Base-by-base conservation (phyloP, 1,140 invertebrate genomes). In the Vanessa atalanta region DNA sequence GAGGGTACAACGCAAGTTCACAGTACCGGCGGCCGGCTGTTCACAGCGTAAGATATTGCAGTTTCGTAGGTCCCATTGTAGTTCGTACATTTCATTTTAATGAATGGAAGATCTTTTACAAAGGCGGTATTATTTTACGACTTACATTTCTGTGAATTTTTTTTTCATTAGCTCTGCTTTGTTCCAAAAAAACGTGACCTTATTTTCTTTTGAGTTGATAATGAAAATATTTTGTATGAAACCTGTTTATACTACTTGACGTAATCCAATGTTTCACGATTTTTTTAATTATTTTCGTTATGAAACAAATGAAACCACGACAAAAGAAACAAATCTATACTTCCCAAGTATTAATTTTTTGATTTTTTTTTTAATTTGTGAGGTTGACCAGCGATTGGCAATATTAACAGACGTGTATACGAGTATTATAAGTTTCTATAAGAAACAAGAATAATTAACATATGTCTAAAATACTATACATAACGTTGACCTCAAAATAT, bases 61-160 rank as follows among this genome's bases (percentile, higher is more conserved):
- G 70, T 79, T 79, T 79, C 66, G 68, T 74, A 72, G 70, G 61
- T 47, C 53, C 73, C 75, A 76, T 81, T 81, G 79, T 74, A 71
- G 71, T 73, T 72, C 47, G 69, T 81, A 81, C 79, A 77, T 81
- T 61, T 77, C 73, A 79, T 81, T 79, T 71, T 79, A 79, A 81
- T 81, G 76, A 81, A 81, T 77, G 73, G 70, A 65, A 69, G 65
- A 77, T 75, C 37, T 77, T 63, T 79, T 75, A 70, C 76, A 80
- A 80, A 80, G 79, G 67, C 72, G 67, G 74, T 71, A 73, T 79
- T 81, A 81, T 81, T 80, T 80, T 78, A 80, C 74, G 73, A 76
- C 72, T 67, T 73, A 73, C 71, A 71, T 67, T 76, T 75, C 74
- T 67, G 69, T 65, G 70, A 65, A 57, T 77, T 79, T 75, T 81